Evolutionary conservation across 2,888 invertebrate species (phyloP).

Genomic region (Drosophila vallismaia): DNA sequence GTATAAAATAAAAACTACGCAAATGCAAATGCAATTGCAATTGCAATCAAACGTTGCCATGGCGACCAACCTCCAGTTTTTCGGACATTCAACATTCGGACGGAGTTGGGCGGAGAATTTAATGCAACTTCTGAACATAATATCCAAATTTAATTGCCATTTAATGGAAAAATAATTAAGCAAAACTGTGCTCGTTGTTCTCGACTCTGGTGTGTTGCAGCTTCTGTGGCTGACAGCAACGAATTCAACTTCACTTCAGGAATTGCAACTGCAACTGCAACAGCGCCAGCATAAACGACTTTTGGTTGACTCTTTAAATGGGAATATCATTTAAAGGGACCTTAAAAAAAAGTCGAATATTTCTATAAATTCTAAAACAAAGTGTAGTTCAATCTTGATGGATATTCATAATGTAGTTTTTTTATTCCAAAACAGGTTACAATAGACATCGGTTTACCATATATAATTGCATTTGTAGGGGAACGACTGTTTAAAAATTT

Average conservation of each 20-base stretch:
- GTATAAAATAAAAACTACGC: constrained; percentile 20
- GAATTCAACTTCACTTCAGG: constrained; percentile 5
- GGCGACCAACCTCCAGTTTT: constrained; percentile 9
- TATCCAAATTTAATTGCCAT: constrained; percentile 58
- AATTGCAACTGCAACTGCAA: constrained; percentile 6
- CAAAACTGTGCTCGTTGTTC: constrained; percentile 30
- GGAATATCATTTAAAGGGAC: neutral
- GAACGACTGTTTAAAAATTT: neutral
- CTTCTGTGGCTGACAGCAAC: constrained; percentile 33
- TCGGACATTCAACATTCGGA: neutral
- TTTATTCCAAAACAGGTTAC: neutral
- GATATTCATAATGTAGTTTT: no score
- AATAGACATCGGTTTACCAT: no score
- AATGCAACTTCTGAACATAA: constrained; percentile 26
- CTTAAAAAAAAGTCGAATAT: neutral
- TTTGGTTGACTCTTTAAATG: constrained; percentile 10
- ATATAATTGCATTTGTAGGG: no score
- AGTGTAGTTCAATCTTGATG: no score
- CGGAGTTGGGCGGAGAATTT: constrained; percentile 7
- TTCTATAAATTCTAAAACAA: no score
- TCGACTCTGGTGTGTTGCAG: constrained; percentile 10
- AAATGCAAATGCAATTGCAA: constrained; percentile 29
- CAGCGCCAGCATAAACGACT: constrained; percentile 17
- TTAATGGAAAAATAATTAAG: constrained; percentile 67
- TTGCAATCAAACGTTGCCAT: constrained; percentile 45